These are phyloP conservation scores for Limosa lapponica DNA, from an alignment of 2,797 vertebrate species.

Conservation along the genomic window DNA sequence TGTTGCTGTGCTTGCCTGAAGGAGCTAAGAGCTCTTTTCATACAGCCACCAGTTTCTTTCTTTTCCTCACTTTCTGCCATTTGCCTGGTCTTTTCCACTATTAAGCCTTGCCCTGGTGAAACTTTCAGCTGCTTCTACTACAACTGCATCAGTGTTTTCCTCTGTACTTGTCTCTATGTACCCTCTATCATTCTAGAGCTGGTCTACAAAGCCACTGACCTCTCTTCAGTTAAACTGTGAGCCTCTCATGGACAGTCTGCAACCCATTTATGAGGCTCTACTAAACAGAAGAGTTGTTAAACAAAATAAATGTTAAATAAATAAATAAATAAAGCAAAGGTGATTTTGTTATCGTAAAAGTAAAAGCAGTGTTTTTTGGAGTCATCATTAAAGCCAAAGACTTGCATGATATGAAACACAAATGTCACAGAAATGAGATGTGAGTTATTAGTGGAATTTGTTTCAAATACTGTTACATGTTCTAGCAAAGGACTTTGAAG, in stretches of 20 bases:
- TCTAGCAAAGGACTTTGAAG: neutral
- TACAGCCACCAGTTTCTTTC: neutral
- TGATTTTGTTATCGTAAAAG: neutral
- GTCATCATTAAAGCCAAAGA: neutral
- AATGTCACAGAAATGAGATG: neutral
- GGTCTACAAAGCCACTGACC: neutral
- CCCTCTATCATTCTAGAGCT: neutral
- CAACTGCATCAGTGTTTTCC: neutral
- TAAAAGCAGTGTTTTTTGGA: neutral
- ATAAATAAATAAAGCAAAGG: neutral
- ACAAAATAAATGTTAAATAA: neutral
- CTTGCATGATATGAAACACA: neutral
- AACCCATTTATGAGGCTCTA: neutral
- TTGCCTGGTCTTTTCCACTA: neutral
- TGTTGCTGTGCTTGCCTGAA: neutral
- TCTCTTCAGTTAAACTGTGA: neutral
- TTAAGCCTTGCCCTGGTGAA: neutral
- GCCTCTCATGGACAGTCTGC: neutral
- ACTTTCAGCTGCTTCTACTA: neutral
- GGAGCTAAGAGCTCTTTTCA: neutral
- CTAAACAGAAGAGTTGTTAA: neutral
- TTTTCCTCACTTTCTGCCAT: neutral
- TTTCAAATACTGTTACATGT: neutral
- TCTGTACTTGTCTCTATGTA: rapidly evolving
- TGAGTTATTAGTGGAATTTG: neutral